Evolutionary conservation across 92 coral and sea anemone genomes (phyloP).

Genomic region (Bergia sp.): DNA sequence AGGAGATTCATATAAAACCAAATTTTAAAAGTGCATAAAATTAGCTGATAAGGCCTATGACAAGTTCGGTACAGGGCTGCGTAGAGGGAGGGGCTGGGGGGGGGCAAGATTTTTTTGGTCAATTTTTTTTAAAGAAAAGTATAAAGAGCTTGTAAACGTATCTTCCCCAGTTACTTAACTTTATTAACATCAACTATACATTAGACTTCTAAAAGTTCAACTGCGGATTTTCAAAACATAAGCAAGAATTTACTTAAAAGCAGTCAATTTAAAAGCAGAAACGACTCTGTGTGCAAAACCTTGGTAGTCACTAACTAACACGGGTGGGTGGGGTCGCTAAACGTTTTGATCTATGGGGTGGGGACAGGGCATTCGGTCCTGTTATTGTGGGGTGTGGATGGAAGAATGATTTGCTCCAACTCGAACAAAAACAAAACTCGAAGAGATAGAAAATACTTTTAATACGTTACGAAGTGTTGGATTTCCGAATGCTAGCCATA

Average conservation of each 20-base stretch:
- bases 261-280: constrained; percentile 6
- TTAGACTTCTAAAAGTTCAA: constrained; percentile 11
- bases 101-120: neutral
- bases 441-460: too few relatives aligned
- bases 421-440: too few relatives aligned
- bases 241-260: neutral
- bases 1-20: neutral
- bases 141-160: neutral
- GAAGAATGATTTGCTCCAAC: constrained; percentile 12
- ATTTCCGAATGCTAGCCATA: too few relatives aligned
- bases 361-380: constrained; percentile 21
- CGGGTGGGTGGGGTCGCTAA: too few relatives aligned
- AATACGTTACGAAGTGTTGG: too few relatives aligned
- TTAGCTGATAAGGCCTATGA: too few relatives aligned
- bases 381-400: constrained; percentile 19
- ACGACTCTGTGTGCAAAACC: neutral
- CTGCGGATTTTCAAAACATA: neutral
- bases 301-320: too few relatives aligned
- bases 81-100: neutral
- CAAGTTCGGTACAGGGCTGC: neutral
- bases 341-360: neutral
- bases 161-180: too few relatives aligned
- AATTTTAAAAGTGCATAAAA: too few relatives aligned
- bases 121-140: neutral
- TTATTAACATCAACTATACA: neutral